A percentile compares a stretch with the other conserved stretches of the same genome.
These are phyloP conservation scores for Procambarus clarkii DNA, from an alignment of 1,140 invertebrate genomes.

Conservation along the genomic window DNA sequence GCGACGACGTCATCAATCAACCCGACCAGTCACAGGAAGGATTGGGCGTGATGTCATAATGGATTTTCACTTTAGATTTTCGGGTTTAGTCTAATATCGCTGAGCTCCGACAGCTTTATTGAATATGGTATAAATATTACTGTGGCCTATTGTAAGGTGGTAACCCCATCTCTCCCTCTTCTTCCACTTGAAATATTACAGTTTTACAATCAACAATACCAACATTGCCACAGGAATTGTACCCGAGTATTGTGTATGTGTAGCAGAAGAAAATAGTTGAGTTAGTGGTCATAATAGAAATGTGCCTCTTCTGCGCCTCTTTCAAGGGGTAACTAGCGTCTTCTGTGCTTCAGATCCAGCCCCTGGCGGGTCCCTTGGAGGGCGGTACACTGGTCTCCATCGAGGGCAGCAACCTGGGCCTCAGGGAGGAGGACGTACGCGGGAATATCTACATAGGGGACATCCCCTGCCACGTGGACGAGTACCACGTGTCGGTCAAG, in stretches of 20 bases:
- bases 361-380: constrained; percentile 94
- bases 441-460: constrained; percentile 94
- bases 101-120: constrained; percentile 62
- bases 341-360: constrained; percentile 84
- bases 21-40: constrained; percentile 39
- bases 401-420: constrained; percentile 95
- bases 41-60: constrained; percentile 49
- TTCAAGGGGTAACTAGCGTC: no score
- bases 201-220: no score
- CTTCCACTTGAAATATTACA: no score
- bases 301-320: no score
- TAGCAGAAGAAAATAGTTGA: no score
- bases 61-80: constrained; percentile 59
- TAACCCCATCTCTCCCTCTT: no score
- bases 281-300: no score
- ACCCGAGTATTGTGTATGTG: no score
- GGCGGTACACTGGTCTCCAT: constrained; percentile 97
- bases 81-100: constrained; percentile 59
- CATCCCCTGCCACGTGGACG: constrained; percentile 89
- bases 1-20: constrained; percentile 60
- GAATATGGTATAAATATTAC: constrained; percentile 44
- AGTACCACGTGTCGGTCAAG: constrained; percentile 95
- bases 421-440: constrained; percentile 91
- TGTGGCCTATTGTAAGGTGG: not conserved
- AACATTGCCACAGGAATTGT: no score